These are phyloP conservation scores for Hipposideros larvatus DNA, from an alignment of 2,797 vertebrate species.

Conservation along the genomic window DNA sequence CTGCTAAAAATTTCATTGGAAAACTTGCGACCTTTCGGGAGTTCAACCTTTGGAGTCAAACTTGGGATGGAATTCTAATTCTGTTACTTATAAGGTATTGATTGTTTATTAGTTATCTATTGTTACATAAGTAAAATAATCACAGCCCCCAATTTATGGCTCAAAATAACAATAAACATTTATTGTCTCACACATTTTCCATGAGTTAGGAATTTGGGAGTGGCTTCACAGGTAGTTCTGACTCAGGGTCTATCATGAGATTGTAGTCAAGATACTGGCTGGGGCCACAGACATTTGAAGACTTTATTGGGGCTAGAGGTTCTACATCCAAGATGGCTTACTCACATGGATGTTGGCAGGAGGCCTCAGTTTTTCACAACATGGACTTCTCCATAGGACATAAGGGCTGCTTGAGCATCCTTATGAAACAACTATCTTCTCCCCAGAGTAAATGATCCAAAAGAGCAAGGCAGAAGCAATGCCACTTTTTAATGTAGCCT, in stretches of 20 bases:
- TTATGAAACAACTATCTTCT: constrained; percentile 1
- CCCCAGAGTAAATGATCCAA: constrained; percentile 31
- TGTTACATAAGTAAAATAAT: constrained; percentile 41
- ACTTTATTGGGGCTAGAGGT: neutral
- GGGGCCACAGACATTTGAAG: neutral
- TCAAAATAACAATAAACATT: constrained; percentile 30
- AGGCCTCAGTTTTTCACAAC: neutral
- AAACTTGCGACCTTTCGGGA: constrained; percentile 34
- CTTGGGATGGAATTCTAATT: constrained; percentile 38
- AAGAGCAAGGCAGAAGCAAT: constrained; percentile 31
- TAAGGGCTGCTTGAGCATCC: neutral
- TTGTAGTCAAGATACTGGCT: constrained; percentile 12
- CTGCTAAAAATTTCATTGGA: neutral
- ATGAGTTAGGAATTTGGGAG: constrained; percentile 6
- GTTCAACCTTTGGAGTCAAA: constrained; percentile 28
- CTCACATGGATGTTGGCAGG: neutral
- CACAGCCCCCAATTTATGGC: neutral
- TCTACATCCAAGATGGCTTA: constrained; percentile 13
- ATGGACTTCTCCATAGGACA: neutral
- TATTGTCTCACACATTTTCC: constrained; percentile 29
- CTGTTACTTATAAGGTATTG: neutral
- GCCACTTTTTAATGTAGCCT: neutral
- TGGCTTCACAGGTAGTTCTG: neutral
- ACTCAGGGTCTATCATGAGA: neutral
- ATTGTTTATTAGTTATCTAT: constrained; percentile 32